These are phyloP conservation scores for Odontocolon sp. DNA, from an alignment of 2,888 invertebrate genomes.

Conservation along the genomic window DNA sequence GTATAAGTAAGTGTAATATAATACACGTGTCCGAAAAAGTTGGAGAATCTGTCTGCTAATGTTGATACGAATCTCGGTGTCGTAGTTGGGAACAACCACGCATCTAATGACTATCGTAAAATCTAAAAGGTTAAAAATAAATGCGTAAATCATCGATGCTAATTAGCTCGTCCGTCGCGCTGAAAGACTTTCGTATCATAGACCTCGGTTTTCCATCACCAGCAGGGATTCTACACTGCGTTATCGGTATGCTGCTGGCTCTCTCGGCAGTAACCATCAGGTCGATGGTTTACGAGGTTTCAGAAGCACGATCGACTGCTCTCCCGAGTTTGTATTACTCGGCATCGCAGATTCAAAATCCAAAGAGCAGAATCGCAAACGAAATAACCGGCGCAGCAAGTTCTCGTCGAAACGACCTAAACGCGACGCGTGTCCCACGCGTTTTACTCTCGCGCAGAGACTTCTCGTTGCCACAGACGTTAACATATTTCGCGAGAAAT, in stretches of 20 bases:
- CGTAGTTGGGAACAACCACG: not conserved
- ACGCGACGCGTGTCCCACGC: conserved; percentile 15
- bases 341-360: not conserved
- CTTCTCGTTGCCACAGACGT: not conserved
- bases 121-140: conserved; percentile 69
- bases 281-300: conserved; percentile 11
- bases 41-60: not conserved
- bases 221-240: no score
- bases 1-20: not conserved
- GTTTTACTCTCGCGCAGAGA: not conserved
- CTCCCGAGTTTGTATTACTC: not conserved
- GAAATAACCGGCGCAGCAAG: conserved; percentile 22
- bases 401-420: no score
- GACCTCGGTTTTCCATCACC: no score
- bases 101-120: conserved; percentile 40
- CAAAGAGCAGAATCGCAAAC: conserved; percentile 14
- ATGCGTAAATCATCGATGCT: conserved; percentile 70
- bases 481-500: conserved; percentile 33
- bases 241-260: not conserved
- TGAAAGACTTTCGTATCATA: conserved; percentile 53
- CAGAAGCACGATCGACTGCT: not conserved
- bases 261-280: not conserved
- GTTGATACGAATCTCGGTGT: not conserved
- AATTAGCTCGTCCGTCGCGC: conserved; percentile 65
- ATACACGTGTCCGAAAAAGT: conserved; percentile 1